These are phyloP conservation scores for Apoderus coryli DNA, from an alignment of 2,888 invertebrate genomes.

Conservation along the genomic window DNA sequence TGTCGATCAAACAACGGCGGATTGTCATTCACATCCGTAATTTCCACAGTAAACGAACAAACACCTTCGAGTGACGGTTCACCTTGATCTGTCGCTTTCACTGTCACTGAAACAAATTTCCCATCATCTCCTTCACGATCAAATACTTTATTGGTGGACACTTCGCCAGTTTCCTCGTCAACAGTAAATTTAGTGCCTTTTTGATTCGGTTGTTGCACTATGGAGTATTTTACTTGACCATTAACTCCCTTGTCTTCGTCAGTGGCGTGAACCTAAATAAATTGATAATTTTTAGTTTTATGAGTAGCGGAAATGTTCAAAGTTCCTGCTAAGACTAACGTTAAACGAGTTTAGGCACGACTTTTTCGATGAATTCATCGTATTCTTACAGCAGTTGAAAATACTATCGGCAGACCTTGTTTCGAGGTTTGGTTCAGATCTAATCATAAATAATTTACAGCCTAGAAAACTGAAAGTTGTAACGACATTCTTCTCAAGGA, in stretches of 20 bases:
- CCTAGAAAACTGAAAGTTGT: too few species aligned
- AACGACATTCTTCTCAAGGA: too few species aligned
- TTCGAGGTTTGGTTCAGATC: too few species aligned
- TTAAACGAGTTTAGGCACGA: too few species aligned
- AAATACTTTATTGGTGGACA: slow-evolving; percentile 90
- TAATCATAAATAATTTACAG: too few species aligned
- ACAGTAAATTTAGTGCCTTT: slow-evolving; percentile 92
- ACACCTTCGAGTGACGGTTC: slow-evolving; percentile 94
- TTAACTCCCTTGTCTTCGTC: slow-evolving; percentile 95
- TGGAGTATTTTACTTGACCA: slow-evolving; percentile 92
- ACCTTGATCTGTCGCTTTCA: slow-evolving; percentile 98
- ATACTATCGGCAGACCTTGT: too few species aligned
- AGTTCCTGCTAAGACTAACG: too few species aligned
- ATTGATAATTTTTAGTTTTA: too few species aligned
- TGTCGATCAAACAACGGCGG: slow-evolving; percentile 90
- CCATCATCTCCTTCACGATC: slow-evolving; percentile 95
- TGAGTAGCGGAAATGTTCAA: too few species aligned
- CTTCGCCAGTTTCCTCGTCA: slow-evolving; percentile 89
- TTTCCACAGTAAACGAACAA: slow-evolving; percentile 96
- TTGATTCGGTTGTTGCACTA: slow-evolving; percentile 89
- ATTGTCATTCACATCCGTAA: slow-evolving; percentile 96
- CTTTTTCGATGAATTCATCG: too few species aligned
- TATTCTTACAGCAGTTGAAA: too few species aligned
- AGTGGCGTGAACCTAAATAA: slow-evolving; percentile 49
- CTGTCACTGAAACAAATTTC: slow-evolving; percentile 90